A percentile compares a stretch with the other conserved stretches of the same genome.
Evolutionary conservation across 92 coral and sea anemone species (phyloP).

Genomic region (Phenganax stokvisi): DNA sequence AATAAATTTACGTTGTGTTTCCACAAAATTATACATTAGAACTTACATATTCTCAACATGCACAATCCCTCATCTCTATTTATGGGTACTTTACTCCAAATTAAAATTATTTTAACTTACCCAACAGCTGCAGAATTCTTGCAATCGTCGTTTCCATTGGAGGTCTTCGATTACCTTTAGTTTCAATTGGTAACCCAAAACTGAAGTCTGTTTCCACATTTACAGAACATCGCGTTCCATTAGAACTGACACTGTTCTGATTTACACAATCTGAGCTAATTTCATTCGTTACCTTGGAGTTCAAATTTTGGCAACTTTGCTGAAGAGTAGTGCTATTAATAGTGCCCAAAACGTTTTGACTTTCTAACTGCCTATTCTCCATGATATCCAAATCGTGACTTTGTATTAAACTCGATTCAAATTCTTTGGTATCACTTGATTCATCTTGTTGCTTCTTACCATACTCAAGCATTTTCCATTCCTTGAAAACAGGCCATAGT

Average conservation of each 20-base stretch:
- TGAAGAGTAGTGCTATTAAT: too few species aligned
- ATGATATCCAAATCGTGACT: too few species aligned
- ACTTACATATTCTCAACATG: too few species aligned
- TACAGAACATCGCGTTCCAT: not conserved
- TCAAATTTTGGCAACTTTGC: too few species aligned
- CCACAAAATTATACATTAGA: too few species aligned
- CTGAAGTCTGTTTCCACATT: not conserved
- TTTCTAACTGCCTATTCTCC: too few species aligned
- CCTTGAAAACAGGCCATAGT: slow-evolving; percentile 63
- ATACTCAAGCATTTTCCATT: slow-evolving; percentile 49
- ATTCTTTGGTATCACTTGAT: not conserved
- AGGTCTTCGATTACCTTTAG: not conserved
- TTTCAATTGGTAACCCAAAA: not conserved
- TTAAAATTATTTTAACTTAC: slow-evolving; percentile 42
- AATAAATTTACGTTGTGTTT: too few species aligned
- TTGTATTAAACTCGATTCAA: too few species aligned
- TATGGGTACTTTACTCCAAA: too few species aligned
- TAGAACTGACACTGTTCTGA: not conserved
- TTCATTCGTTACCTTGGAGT: not conserved
- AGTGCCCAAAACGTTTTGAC: too few species aligned
- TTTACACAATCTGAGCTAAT: not conserved
- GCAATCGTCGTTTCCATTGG: slow-evolving; percentile 50
- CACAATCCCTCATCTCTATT: too few species aligned
- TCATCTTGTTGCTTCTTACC: not conserved
- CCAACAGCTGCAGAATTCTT: slow-evolving; percentile 58